Evolutionary conservation across 2,797 vertebrate species (phyloP).

Genomic region (Lophotriccus pileatus): DNA sequence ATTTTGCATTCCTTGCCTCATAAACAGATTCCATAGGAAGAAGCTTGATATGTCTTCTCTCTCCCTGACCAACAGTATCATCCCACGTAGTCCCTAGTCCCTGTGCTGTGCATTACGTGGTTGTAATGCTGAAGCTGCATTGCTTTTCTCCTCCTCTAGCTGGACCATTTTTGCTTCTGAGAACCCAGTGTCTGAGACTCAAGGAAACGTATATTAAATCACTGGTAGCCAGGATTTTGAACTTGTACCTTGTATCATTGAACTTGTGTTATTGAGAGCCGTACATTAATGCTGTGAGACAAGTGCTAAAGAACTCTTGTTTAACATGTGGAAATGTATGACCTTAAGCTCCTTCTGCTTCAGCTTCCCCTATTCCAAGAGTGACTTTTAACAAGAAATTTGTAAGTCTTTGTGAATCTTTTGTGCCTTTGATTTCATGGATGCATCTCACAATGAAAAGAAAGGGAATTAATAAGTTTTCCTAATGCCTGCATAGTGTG

Average conservation of each 20-base stretch:
- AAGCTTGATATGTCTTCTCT: background rate
- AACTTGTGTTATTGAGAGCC: background rate
- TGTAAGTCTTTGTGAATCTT: background rate
- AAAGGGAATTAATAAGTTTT: background rate
- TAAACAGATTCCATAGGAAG: background rate
- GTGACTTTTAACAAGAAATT: background rate
- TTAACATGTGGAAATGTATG: background rate
- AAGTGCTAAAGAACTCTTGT: background rate
- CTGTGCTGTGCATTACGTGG: no score
- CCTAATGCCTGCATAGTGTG: background rate
- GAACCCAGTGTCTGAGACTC: background rate
- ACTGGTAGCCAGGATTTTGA: background rate
- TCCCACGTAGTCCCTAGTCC: fast-evolving
- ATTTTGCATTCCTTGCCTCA: background rate
- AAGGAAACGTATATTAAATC: background rate
- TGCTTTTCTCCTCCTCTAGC: background rate
- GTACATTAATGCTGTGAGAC: background rate
- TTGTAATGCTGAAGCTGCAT: background rate
- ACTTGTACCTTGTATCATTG: background rate
- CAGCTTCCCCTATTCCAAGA: background rate
- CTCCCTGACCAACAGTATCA: background rate
- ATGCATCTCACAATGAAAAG: background rate
- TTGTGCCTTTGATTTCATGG: background rate
- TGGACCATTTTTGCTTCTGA: background rate
- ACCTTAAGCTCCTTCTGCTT: background rate